Conservation (phyloP, 64 coral and sea anemone species). For the Porites australiensis region DNA sequence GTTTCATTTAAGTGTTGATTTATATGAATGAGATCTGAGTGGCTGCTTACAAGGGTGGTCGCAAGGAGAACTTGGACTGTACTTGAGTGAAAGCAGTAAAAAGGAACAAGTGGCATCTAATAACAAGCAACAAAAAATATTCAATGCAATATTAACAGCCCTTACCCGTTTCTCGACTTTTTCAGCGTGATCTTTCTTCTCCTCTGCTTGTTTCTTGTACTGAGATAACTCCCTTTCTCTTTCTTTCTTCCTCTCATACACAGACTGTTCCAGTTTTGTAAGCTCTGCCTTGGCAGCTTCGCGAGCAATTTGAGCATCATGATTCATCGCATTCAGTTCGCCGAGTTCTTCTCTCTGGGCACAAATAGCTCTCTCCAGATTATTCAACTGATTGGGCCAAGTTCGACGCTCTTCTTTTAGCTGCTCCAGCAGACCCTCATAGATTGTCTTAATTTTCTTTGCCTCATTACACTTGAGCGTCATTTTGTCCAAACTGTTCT, state of each 20-base stretch:
- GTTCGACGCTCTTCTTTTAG: slow-evolving; percentile 91
- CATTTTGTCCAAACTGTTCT: slow-evolving; percentile 98
- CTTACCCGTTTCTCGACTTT: slow-evolving; percentile 98
- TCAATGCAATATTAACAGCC: too few relatives aligned
- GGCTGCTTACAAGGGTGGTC: too few relatives aligned
- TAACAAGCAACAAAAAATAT: too few relatives aligned
- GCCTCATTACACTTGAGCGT: slow-evolving; percentile 90
- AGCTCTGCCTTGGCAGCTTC: slow-evolving; percentile 97
- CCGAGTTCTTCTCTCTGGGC: slow-evolving; percentile 88
- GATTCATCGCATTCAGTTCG: slow-evolving; percentile 95
- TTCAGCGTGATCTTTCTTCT: slow-evolving; percentile 99
- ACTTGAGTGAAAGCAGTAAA: too few relatives aligned
- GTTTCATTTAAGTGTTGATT: too few relatives aligned
- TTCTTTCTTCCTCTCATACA: slow-evolving; percentile 96
- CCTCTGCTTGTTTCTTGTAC: slow-evolving; percentile 99
- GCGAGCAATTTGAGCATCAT: slow-evolving; percentile 97
- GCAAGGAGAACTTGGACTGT: too few relatives aligned
- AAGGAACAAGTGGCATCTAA: too few relatives aligned
- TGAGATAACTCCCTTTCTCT: slow-evolving; percentile 91
- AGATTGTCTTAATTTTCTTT: slow-evolving; percentile 93
- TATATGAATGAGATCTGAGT: too few relatives aligned
- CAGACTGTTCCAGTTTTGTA: slow-evolving; percentile 92
- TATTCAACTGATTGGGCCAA: slow-evolving; percentile 96
- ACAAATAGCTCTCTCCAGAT: slow-evolving; percentile 84
- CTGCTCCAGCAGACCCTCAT: slow-evolving; percentile 93